phyloP scores from a whole-genome alignment of 2,797 vertebrate species.

The Cygnus olor region DNA sequence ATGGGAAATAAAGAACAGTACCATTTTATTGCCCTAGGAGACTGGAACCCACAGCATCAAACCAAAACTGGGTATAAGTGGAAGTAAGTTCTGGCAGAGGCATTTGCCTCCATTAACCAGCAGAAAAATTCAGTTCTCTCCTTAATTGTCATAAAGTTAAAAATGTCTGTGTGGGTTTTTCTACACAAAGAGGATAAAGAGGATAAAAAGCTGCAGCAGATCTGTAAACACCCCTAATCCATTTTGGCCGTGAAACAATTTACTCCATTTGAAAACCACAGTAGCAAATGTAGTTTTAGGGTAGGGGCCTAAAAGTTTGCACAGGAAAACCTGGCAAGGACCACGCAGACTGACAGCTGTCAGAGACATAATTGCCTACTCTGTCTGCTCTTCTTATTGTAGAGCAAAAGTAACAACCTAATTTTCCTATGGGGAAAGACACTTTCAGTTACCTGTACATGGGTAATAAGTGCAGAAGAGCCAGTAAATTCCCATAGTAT shows the following conservation, averaged over 20 bases:
- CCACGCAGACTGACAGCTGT: not conserved
- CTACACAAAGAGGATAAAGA: not conserved
- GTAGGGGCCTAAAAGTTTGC: not conserved
- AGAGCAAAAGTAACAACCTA: not conserved
- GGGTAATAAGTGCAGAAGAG: not conserved
- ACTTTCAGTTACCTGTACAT: not conserved
- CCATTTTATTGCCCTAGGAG: conserved; percentile 16
- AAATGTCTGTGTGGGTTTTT: not conserved
- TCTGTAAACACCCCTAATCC: not conserved
- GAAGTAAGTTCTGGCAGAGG: not conserved
- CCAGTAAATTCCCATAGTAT: not conserved
- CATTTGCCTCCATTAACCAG: not conserved
- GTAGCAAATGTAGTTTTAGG: not conserved
- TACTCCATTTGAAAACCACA: not conserved
- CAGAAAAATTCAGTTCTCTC: not conserved
- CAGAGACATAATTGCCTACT: not conserved
- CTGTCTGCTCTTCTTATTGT: not conserved
- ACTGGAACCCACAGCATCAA: not conserved
- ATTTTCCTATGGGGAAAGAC: not conserved
- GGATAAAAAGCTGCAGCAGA: not conserved
- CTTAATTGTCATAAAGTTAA: not conserved
- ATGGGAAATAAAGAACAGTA: conserved; percentile 27
- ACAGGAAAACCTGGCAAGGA: not conserved
- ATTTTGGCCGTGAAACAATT: not conserved
- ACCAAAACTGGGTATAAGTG: not conserved